phyloP scores from a whole-genome alignment of 2,888 invertebrate species.

The Autographa gamma region DNA sequence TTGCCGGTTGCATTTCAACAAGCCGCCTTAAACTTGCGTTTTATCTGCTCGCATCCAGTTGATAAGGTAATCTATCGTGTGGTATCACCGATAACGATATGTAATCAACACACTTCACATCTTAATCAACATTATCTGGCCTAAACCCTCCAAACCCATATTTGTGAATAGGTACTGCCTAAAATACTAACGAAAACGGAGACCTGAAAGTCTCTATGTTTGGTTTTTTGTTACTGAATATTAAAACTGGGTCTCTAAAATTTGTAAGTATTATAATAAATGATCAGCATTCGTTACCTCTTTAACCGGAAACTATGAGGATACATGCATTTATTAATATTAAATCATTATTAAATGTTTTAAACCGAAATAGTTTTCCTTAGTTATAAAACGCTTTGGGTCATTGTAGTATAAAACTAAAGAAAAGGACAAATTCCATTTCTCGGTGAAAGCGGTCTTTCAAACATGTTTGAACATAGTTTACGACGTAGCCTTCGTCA shows the following conservation, averaged over 20 bases:
- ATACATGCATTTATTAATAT: background rate
- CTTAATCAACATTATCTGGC: constrained; percentile 67
- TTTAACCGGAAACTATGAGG: background rate
- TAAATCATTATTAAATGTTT: background rate
- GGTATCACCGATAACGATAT: constrained; percentile 64
- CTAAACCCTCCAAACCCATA: constrained; percentile 43
- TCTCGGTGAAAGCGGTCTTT: too few relatives aligned
- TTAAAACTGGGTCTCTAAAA: background rate
- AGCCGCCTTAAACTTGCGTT: constrained; percentile 58
- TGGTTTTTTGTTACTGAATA: background rate
- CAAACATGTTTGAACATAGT: too few relatives aligned
- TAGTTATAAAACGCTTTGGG: too few relatives aligned
- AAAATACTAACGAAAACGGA: constrained; percentile 29
- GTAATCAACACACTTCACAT: constrained; percentile 70
- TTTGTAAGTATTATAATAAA: background rate
- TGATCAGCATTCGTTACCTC: background rate
- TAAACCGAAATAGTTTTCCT: background rate
- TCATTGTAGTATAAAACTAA: too few relatives aligned
- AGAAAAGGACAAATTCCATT: too few relatives aligned
- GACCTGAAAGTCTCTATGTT: constrained; percentile 12
- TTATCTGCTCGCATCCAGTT: constrained; percentile 63
- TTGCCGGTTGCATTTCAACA: constrained; percentile 27
- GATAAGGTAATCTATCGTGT: constrained; percentile 70
- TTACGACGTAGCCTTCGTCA: too few relatives aligned
- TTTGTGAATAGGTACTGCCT: constrained; percentile 29